phyloP scores from a whole-genome alignment of 2,113 vertebrate species.

The Trichechus manatus region DNA sequence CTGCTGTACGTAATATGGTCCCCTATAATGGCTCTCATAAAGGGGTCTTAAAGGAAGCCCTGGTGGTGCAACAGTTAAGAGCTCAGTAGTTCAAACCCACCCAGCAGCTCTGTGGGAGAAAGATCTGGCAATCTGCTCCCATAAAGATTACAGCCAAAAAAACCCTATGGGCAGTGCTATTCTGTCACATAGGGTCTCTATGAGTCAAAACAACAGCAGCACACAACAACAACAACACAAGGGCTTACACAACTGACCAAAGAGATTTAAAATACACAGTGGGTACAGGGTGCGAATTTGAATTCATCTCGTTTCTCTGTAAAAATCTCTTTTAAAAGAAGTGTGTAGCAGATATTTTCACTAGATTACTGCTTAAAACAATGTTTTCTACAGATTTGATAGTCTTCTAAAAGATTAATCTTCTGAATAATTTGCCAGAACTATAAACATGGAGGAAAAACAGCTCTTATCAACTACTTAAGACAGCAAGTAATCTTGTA shows the following conservation, averaged over 20 bases:
- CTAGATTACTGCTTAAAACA: slow-evolving; percentile 34
- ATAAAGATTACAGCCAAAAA: neutral
- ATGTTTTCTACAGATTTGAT: slow-evolving; percentile 47
- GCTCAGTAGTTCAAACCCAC: neutral
- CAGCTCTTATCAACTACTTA: neutral
- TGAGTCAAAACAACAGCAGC: neutral
- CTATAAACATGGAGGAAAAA: slow-evolving; percentile 30
- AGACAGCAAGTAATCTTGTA: neutral
- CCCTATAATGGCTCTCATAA: neutral
- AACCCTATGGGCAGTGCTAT: neutral
- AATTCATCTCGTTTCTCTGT: neutral
- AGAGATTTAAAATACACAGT: neutral
- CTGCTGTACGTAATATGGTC: neutral
- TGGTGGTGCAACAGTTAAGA: neutral
- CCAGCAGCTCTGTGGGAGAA: neutral
- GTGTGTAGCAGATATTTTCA: neutral
- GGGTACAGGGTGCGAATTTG: neutral
- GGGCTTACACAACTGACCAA: neutral
- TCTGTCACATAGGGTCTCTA: neutral
- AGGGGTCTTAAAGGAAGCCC: neutral
- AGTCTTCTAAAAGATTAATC: slow-evolving; percentile 34
- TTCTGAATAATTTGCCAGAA: slow-evolving; percentile 50
- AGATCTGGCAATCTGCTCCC: neutral
- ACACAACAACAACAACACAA: neutral
- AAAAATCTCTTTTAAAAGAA: neutral